Evolutionary conservation across 2,888 invertebrate species (phyloP), one percentile per base, ranked within the genome.

Genomic region (Drosophila melanosoma): DNA sequence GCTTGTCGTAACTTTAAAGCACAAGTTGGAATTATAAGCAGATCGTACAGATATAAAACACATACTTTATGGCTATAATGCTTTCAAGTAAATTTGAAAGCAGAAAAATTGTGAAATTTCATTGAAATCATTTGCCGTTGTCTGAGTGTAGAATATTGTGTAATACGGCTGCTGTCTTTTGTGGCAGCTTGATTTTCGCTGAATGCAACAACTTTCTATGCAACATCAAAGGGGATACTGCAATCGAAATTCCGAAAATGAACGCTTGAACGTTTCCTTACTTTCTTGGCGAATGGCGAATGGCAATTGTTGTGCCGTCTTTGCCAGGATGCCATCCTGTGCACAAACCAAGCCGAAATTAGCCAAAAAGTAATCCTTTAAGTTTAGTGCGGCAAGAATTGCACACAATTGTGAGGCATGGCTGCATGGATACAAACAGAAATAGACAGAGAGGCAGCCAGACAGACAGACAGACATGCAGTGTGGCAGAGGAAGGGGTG

Each of bases 331-430:
- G 58, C 20, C 45, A 54, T 38, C 53, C 59, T 62, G 32, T 58
- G 32, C 51, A 54, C 68, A 60, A 62, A 60, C 67, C 74, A 63
- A 58, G 74, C 83, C 77, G 62, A 87, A 87, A 87, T 87, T 87
- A 87, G 87, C 87, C 77, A 69, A 83, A 83, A 86, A 87, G 83
- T 87, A 87, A 87, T 87, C 87, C 87, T 86, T 87, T 87, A 87
- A 87, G 87, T 86, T 84, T 82, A 69, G 74, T 79, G 71, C 85
- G 72, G 70, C 85, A 79, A 77, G 76, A 83, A 79, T 86, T 85
- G 86, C 87, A 76, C 77, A 81, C 82, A 86, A 86, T 86, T 81
- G 87, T 69, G 56, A 69, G 81, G 64, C 68, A 40, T 35, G 72
- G 32, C 48, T 12, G 51, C 35, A 23, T 26, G 36, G 20, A 69